Percentiles rank a stretch among this genome's conserved stretches.
Conservation (phyloP, 2,797 vertebrate species). For the Streptopelia turtur region DNA sequence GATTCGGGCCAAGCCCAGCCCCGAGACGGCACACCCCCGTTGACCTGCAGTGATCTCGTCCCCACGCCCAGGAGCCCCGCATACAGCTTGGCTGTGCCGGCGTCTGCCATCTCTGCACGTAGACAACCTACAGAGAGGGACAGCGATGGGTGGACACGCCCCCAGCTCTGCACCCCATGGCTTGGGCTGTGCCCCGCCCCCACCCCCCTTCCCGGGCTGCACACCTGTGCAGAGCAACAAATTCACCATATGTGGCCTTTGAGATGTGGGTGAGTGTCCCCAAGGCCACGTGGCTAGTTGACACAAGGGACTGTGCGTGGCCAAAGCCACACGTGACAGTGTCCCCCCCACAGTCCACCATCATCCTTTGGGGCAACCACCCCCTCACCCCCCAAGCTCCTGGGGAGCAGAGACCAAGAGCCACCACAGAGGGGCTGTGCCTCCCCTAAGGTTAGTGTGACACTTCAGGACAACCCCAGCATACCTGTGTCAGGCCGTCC, state of each 20-base stretch:
- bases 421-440: fast-evolving
- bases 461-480: fast-evolving
- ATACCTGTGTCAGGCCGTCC: conserved; percentile 91
- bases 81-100: conserved; percentile 86
- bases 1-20: conserved; percentile 86
- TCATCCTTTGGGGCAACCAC: background rate
- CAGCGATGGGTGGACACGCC: fast-evolving
- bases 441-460: fast-evolving
- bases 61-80: conserved; percentile 86
- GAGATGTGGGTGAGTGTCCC: fast-evolving
- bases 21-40: conserved; percentile 86
- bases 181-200: background rate
- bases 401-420: fast-evolving
- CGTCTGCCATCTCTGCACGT: conserved; percentile 90
- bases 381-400: fast-evolving
- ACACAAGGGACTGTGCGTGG: fast-evolving
- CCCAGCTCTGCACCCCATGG: background rate
- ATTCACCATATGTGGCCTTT: background rate
- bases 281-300: background rate
- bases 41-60: conserved; percentile 96
- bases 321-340: fast-evolving
- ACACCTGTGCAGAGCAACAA: fast-evolving
- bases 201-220: background rate
- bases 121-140: conserved; percentile 82
- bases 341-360: fast-evolving